phyloP scores from a whole-genome alignment of 2,113 vertebrate species.

The Halcyon senegalensis region DNA sequence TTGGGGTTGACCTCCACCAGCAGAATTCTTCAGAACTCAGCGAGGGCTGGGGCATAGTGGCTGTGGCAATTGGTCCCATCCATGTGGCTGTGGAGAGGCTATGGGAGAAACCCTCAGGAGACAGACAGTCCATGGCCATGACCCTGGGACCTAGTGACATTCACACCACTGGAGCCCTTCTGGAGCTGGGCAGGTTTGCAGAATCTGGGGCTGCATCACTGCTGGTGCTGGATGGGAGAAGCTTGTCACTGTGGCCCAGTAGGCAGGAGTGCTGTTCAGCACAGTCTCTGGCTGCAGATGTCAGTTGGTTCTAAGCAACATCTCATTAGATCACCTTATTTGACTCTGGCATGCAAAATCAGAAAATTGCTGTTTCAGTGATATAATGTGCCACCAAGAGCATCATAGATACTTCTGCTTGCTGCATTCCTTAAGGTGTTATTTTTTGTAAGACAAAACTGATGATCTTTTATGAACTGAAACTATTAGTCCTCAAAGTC shows the following conservation, averaged over 20 bases:
- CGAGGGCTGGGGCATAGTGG: fast-evolving
- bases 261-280: background rate
- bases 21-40: background rate
- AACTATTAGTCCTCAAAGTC: background rate
- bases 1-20: background rate
- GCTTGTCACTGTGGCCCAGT: background rate
- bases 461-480: background rate
- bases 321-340: background rate
- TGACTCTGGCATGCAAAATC: background rate
- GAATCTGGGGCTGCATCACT: fast-evolving
- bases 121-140: fast-evolving
- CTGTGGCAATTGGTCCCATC: background rate
- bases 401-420: background rate
- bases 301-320: background rate
- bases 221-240: fast-evolving
- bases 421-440: background rate
- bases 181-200: background rate
- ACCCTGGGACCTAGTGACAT: fast-evolving
- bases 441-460: background rate
- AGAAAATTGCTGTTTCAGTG: background rate
- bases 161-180: background rate
- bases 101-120: background rate
- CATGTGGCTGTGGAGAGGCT: background rate
- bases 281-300: background rate
- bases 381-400: background rate